Base-by-base conservation (phyloP, 2,113 vertebrate species). In the Amphilophus citrinellus region DNA sequence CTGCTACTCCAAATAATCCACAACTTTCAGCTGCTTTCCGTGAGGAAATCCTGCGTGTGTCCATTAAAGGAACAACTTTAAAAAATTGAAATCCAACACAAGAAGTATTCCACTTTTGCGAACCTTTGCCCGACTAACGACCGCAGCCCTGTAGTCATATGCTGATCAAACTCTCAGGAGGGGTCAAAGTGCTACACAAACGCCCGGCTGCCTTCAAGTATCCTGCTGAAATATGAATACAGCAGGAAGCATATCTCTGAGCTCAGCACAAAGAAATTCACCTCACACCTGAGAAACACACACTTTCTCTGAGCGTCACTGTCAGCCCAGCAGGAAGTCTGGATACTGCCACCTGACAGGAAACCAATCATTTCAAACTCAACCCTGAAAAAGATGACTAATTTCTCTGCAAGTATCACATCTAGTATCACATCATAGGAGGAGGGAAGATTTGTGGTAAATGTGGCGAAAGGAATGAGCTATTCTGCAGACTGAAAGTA, bases 131-230 rank as follows among this genome's bases (percentile, higher is more conserved):
- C 73, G 7, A 32, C 22, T 24, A 27, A 56, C 61, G 42, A 82
- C 84, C 59, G 32, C 53, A 44, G 71, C 53, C 50, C 73, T 84
- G 35, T 1, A 86, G 92, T 94, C 94, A 94, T 92, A 88, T 76
- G 91, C 79, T 76, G 61, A 90, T 94, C 92, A 90, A 75, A 76
- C 73, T 80, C 80, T 84, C 85, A 86, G 56, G 24, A 61, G 3
- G 83, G 94, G 90, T 95, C 95, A 96, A 96, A 96, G 95, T 95
- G 87, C 95, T 88, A 44, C 59, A 32, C 7, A 18, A 47, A 22
- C 76, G 89, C 89, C 50, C 82, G 18, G 22, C 17, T 61, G 56
- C 76, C 75, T 79, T 86, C 3, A 61, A 39, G 61, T 32, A 20
- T 76, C 27, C 56, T 65, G 81, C 50, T 80, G 30, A 82, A 84